Evolutionary conservation across 2,888 invertebrate species (phyloP).

Genomic region (Leucophora obtusa): DNA sequence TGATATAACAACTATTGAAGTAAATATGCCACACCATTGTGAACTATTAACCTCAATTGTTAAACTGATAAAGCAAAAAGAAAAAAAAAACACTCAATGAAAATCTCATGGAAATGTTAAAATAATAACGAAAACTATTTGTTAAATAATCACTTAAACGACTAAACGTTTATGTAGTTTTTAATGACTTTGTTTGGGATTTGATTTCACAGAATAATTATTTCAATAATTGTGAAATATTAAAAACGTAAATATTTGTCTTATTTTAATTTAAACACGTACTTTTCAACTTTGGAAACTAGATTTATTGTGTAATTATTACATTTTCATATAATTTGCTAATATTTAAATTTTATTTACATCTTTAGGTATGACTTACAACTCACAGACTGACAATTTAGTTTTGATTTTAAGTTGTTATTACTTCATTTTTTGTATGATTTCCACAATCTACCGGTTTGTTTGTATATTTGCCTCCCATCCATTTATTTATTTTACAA

Average conservation of each 20-base stretch:
- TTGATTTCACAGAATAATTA: background rate
- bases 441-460: background rate
- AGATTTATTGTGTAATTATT: background rate
- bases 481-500: background rate
- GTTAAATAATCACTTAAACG: background rate
- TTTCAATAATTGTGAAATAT: slow-evolving; percentile 10
- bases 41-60: slow-evolving; percentile 62
- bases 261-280: background rate
- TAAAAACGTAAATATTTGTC: too few species aligned
- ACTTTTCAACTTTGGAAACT: background rate
- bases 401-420: slow-evolving; percentile 14
- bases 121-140: background rate
- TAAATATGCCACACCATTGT: slow-evolving; percentile 42
- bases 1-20: slow-evolving; percentile 32
- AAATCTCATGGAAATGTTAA: background rate
- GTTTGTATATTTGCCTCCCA: background rate
- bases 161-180: slow-evolving; percentile 1
- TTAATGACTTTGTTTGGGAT: background rate
- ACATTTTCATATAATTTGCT: background rate
- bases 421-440: slow-evolving; percentile 2
- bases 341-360: background rate
- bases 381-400: slow-evolving; percentile 22
- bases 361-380: slow-evolving; percentile 23
- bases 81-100: background rate
- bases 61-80: slow-evolving; percentile 13